These are phyloP conservation scores for Bursaphelenchus mucronatus DNA, from an alignment of 1,140 invertebrate species.

Conservation along the genomic window DNA sequence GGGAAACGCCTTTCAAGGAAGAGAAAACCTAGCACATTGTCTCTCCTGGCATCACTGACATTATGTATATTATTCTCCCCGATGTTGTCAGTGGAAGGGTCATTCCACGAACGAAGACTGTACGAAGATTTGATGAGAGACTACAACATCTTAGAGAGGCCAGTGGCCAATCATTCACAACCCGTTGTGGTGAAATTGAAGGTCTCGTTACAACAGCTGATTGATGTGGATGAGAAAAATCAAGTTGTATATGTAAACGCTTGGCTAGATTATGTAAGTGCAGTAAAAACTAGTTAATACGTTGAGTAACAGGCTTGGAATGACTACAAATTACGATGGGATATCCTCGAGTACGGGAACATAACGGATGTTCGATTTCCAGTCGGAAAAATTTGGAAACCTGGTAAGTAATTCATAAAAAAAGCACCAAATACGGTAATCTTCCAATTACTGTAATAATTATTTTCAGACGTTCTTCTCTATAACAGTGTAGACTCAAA, in stretches of 20 bases:
- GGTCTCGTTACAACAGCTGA: constrained; percentile 80
- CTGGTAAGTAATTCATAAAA: too few relatives aligned
- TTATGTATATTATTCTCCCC: too few relatives aligned
- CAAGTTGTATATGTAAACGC: constrained; percentile 58
- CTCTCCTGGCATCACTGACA: too few relatives aligned
- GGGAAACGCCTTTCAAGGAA: too few relatives aligned
- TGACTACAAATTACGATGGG: constrained; percentile 95
- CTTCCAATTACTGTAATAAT: constrained; percentile 64
- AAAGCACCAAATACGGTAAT: constrained; percentile 79
- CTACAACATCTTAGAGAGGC: constrained; percentile 93
- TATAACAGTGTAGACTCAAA: constrained; percentile 55
- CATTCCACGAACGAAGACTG: constrained; percentile 42
- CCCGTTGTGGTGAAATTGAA: constrained; percentile 58
- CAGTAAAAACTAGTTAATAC: neutral
- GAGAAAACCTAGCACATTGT: too few relatives aligned
- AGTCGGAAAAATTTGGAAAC: constrained; percentile 93
- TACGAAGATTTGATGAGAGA: constrained; percentile 56
- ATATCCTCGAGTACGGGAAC: constrained; percentile 87
- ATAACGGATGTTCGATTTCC: constrained; percentile 93
- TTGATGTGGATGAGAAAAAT: constrained; percentile 80
- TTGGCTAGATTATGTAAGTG: constrained; percentile 57
- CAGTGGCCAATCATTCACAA: constrained; percentile 71
- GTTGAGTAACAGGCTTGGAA: constrained; percentile 74
- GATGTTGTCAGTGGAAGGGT: constrained; percentile 10
- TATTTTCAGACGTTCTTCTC: neutral